phyloP scores from a whole-genome alignment of 2,888 invertebrate genomes.

The Alcis repandata region DNA sequence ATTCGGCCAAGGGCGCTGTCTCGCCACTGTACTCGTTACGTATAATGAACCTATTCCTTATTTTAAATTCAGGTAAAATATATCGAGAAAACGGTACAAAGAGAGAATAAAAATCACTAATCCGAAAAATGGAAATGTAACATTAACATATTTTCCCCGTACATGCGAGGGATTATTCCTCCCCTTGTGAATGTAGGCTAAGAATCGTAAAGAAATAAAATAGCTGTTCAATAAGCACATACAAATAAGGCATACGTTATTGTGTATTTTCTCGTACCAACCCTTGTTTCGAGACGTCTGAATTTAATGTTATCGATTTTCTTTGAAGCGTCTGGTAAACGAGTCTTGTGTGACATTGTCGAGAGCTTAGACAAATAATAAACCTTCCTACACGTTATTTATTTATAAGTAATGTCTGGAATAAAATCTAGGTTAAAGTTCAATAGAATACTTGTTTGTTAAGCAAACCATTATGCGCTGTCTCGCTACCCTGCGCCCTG shows the following conservation, averaged over 20 bases:
- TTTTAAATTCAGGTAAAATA: neutral
- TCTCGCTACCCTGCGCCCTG: too few relatives aligned
- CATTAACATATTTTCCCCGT: conserved; percentile 40
- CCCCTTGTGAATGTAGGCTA: conserved; percentile 47
- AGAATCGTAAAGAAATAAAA: conserved; percentile 48
- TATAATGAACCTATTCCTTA: too few relatives aligned
- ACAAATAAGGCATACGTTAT: conserved; percentile 66
- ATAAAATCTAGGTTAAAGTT: too few relatives aligned
- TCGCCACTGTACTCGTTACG: too few relatives aligned
- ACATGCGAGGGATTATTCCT: conserved; percentile 52
- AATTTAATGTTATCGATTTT: conserved; percentile 68
- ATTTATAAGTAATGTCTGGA: too few relatives aligned
- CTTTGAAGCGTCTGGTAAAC: conserved; percentile 30
- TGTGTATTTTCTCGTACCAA: conserved; percentile 56
- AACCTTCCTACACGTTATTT: too few relatives aligned
- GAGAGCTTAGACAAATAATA: neutral
- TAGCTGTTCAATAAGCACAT: conserved; percentile 57
- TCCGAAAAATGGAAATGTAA: conserved; percentile 37
- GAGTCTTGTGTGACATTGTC: conserved; percentile 20
- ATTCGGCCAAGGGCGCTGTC: too few relatives aligned
- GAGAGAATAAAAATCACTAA: conserved; percentile 29
- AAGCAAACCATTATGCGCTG: too few relatives aligned
- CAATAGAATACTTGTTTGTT: too few relatives aligned
- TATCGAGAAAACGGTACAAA: neutral
- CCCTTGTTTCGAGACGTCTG: conserved; percentile 65